Percentiles rank a stretch among this genome's conserved stretches.
Evolutionary conservation across 2,888 invertebrate species (phyloP).

Genomic region (Empis livida): DNA sequence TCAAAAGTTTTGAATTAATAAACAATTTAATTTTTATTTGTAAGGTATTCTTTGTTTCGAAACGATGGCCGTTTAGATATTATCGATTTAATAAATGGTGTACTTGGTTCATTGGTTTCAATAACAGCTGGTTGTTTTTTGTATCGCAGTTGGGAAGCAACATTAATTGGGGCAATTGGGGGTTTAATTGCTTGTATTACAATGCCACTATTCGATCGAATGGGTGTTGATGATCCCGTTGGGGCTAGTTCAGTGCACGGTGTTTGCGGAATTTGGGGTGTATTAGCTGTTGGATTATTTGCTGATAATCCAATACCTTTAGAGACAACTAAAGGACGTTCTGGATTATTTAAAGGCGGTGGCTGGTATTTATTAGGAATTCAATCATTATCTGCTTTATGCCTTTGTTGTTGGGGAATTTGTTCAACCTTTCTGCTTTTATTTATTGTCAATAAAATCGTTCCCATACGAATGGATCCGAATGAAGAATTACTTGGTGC

Average conservation of each 20-base stretch:
- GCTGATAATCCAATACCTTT: constrained; percentile 74
- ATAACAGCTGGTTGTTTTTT: constrained; percentile 82
- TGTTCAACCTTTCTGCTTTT: constrained; percentile 56
- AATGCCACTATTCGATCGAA: constrained; percentile 62
- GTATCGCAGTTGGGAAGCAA: constrained; percentile 74
- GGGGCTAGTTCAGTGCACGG: constrained; percentile 79
- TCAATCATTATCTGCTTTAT: constrained; percentile 59
- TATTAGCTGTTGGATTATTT: constrained; percentile 77
- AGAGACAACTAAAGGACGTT: constrained; percentile 63
- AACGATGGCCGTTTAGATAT: constrained; percentile 66
- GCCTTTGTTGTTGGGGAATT: constrained; percentile 62
- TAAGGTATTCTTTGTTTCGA: constrained; percentile 49
- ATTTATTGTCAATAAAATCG: constrained; percentile 62
- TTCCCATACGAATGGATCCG: constrained; percentile 74
- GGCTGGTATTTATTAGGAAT: constrained; percentile 79
- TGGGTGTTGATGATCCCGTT: constrained; percentile 73
- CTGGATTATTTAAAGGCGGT: constrained; percentile 69
- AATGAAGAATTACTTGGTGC: constrained; percentile 80
- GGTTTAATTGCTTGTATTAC: constrained; percentile 55
- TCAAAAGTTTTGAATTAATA: constrained; percentile 16
- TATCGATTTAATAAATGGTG: constrained; percentile 75
- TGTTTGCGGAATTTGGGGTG: constrained; percentile 63
- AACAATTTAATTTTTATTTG: constrained; percentile 10
- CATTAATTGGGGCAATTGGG: constrained; percentile 70
- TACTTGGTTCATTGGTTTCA: constrained; percentile 75